A percentile compares a stretch with the other conserved stretches of the same genome.
These are phyloP conservation scores for Amblyjoppa proteus DNA, from an alignment of 2,888 invertebrate genomes.

Conservation along the genomic window DNA sequence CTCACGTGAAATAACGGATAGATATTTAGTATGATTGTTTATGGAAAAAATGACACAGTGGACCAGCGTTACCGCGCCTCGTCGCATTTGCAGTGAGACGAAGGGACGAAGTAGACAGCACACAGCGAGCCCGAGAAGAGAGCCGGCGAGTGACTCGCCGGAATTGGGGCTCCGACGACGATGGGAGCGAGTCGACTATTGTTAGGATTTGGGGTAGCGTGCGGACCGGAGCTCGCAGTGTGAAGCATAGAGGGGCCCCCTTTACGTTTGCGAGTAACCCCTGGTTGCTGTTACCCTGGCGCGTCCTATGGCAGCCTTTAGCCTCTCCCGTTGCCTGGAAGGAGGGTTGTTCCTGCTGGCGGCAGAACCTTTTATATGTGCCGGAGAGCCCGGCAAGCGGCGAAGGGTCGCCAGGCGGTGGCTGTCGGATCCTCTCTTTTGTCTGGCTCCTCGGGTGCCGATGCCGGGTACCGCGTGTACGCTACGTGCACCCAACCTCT, in stretches of 20 bases:
- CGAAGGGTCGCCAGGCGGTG: slow-evolving; percentile 79
- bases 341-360: slow-evolving; percentile 59
- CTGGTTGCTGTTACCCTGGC: slow-evolving; percentile 29
- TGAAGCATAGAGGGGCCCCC: slow-evolving; percentile 42
- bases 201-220: slow-evolving; percentile 55
- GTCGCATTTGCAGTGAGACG: slow-evolving; percentile 27
- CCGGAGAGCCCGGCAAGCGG: slow-evolving; percentile 47
- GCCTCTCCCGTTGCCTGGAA: slow-evolving; percentile 50
- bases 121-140: not conserved
- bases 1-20: not conserved
- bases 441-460: slow-evolving; percentile 72
- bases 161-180: slow-evolving; percentile 36
- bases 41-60: not conserved
- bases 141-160: not conserved
- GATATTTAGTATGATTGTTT: not conserved
- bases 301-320: slow-evolving; percentile 42
- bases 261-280: slow-evolving; percentile 22
- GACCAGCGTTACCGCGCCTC: not conserved
- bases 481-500: not conserved
- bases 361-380: slow-evolving; percentile 60
- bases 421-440: slow-evolving; percentile 78
- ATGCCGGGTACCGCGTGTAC: slow-evolving; percentile 28
- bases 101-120: not conserved
- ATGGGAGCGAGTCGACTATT: slow-evolving; percentile 47
- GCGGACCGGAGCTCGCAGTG: slow-evolving; percentile 28